Conservation (phyloP, 2,888 invertebrate genomes). For the Chrysomela aeneicollis region DNA sequence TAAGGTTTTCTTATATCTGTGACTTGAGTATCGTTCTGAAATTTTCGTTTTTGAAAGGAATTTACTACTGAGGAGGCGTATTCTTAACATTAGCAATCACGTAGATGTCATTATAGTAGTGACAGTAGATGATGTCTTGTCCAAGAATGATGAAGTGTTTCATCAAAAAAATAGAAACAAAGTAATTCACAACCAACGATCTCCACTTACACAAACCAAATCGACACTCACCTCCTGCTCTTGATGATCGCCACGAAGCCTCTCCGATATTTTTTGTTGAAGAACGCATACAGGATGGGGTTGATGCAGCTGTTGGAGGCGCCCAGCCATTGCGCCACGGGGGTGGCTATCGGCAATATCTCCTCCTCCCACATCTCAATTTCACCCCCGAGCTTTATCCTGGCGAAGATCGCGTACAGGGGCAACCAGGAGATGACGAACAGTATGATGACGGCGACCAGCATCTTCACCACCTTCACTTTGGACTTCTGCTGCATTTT, state of each 20-base stretch:
- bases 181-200: too few species aligned
- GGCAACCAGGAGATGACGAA: conserved; percentile 95
- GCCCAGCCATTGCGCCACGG: conserved; percentile 92
- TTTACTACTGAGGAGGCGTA: too few species aligned
- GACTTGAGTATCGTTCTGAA: too few species aligned
- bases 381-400: conserved; percentile 83
- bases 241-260: conserved; percentile 90
- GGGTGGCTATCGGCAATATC: conserved; percentile 80
- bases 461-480: conserved; percentile 94
- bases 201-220: too few species aligned
- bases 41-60: too few species aligned
- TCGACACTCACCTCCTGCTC: conserved; percentile 73
- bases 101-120: too few species aligned
- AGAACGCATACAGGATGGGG: conserved; percentile 92
- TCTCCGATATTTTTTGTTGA: conserved; percentile 91
- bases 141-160: too few species aligned
- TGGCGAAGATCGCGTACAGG: conserved; percentile 86
- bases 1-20: too few species aligned
- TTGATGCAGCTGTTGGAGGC: conserved; percentile 96
- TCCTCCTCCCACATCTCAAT: conserved; percentile 82
- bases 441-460: conserved; percentile 90
- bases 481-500: conserved; percentile 94
- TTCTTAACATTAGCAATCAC: too few species aligned
- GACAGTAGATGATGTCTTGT: too few species aligned
- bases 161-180: too few species aligned